Percentiles rank a stretch among this genome's conserved stretches.
phyloP scores from a whole-genome alignment of 2,888 invertebrate genomes.

The Meteorus cinctellus region DNA sequence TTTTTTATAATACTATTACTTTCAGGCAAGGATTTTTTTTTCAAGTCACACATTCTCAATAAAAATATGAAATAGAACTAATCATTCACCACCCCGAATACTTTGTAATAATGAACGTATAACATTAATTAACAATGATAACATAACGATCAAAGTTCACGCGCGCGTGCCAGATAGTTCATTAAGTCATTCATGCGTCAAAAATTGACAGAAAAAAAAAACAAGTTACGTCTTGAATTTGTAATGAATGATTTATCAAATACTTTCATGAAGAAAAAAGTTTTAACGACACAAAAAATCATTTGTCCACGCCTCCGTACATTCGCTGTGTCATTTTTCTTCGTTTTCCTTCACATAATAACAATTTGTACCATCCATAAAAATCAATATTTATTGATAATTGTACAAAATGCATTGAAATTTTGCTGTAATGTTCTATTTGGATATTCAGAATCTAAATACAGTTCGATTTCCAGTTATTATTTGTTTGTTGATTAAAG shows the following conservation, averaged over 20 bases:
- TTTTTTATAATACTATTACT: not conserved
- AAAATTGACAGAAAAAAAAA: not conserved
- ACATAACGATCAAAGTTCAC: not conserved
- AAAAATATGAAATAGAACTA: not conserved
- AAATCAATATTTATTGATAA: not conserved
- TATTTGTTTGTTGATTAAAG: not conserved
- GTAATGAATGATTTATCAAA: not conserved
- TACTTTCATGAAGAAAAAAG: not conserved
- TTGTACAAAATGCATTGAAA: not conserved
- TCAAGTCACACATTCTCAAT: not conserved
- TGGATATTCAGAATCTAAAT: no score
- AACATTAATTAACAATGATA: not conserved
- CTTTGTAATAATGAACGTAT: not conserved
- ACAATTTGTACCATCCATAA: not conserved
- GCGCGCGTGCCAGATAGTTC: not conserved
- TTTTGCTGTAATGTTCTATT: no score
- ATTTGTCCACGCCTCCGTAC: not conserved
- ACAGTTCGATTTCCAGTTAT: not conserved
- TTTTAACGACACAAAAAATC: not conserved
- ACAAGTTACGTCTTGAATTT: not conserved
- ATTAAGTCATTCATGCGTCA: not conserved
- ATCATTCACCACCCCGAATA: not conserved
- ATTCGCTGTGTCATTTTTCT: not conserved
- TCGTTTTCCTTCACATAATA: not conserved
- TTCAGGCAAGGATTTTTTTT: not conserved